These are phyloP conservation scores for Blastomussa wellsi DNA, from an alignment of 92 coral and sea anemone species.

Conservation along the genomic window DNA sequence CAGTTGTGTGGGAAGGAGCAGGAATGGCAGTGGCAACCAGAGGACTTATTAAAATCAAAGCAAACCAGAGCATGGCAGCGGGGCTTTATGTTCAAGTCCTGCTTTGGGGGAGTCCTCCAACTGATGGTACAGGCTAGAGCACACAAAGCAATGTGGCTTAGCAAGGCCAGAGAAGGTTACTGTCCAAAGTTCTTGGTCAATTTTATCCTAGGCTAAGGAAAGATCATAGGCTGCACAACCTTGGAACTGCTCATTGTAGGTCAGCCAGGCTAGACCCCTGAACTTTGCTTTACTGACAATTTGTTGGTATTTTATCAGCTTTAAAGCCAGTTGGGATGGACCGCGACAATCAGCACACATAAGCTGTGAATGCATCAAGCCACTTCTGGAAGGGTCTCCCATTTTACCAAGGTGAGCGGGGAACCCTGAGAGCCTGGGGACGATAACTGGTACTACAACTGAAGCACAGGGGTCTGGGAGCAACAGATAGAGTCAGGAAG, in stretches of 20 bases:
- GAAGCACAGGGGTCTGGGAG: constrained; percentile 13
- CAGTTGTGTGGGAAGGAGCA: too few species aligned
- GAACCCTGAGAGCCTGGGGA: constrained; percentile 5
- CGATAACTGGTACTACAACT: constrained; percentile 2
- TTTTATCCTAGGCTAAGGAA: not conserved
- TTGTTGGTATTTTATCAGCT: constrained; percentile 20
- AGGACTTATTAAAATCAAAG: too few species aligned
- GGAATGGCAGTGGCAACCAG: too few species aligned
- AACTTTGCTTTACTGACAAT: constrained; percentile 14
- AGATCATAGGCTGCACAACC: not conserved
- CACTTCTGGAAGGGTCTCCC: constrained; percentile 25
- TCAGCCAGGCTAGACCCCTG: not conserved
- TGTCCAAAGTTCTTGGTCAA: constrained; percentile 13
- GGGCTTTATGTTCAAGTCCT: too few species aligned
- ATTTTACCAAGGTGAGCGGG: not conserved
- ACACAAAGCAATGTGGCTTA: not conserved
- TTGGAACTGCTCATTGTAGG: constrained; percentile 1
- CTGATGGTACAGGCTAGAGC: constrained; percentile 10
- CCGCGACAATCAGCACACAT: constrained; percentile 14
- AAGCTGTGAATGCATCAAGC: constrained; percentile 20
- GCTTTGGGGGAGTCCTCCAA: too few species aligned
- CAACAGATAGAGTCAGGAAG: not conserved
- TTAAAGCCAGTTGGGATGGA: not conserved
- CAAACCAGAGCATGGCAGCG: too few species aligned
- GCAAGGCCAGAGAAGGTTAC: not conserved